Base-by-base conservation (phyloP, 2,797 vertebrate genomes). In the Valencia hispanica region DNA sequence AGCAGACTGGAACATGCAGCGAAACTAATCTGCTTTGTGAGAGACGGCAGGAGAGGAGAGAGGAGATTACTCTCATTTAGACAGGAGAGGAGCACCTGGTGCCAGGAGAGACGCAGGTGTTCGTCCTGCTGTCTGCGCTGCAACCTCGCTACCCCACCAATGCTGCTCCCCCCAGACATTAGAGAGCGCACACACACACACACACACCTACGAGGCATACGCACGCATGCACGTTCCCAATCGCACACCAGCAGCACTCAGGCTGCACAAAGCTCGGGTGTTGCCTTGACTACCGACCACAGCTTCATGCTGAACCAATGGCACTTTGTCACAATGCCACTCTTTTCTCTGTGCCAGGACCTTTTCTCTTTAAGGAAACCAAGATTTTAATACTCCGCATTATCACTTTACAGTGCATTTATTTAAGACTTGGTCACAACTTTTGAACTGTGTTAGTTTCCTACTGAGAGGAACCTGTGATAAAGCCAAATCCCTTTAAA, bases 81-180 rank as follows among this genome's bases (percentile, higher is more conserved):
- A 95, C 95, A 93, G 87, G 87, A 93, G 85, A 93, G 88, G 75
- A 88, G 92, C 92, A 96, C 90, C 95, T 94, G 94, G 88, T 94
- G 92, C 91, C 93, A 94, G 79, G 82, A 88, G 87, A 93, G 95
- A 87, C 94, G 92, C 95, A 96, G 94, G 93, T 95, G 95, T 81
- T 92, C 81, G 91, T 82, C 89, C 91, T 93, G 88, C 89, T 75
- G 83, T 91, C 92, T 89, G 51, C 5, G 79, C 80, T 81, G 84
- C 84, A 88, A 75, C 59, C 80, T 81, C 90, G 83, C 90, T 86
- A 73, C 83, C 84, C 93, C 91, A 92, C 73, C 77, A 61, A 51
- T 66, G 68, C 65, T 39, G 86, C 74, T 50, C 71, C 88, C 80
- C 77, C 84, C 70, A 83, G 70, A 90, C 90, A 85, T 78, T 78